Conservation (phyloP, 2,113 vertebrate genomes). For the Leiothrix lutea region DNA sequence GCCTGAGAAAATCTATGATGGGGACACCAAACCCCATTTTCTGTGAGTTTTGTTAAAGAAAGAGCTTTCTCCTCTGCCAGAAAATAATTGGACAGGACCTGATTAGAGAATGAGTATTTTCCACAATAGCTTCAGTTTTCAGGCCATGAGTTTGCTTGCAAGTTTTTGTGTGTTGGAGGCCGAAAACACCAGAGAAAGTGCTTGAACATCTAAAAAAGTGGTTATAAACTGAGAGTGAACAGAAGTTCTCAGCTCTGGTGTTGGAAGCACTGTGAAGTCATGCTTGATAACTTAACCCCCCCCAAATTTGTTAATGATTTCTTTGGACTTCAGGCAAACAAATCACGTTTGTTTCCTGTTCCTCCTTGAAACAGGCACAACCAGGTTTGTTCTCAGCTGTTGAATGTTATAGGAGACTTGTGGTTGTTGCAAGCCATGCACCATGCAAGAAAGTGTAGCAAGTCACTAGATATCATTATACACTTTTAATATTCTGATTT, state of each 20-base stretch:
- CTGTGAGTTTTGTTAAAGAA: neutral
- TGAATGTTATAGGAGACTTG: neutral
- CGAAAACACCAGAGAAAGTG: neutral
- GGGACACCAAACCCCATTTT: neutral
- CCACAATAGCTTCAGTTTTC: neutral
- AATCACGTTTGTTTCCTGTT: neutral
- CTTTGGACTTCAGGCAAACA: neutral
- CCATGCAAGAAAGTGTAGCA: neutral
- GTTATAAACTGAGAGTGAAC: neutral
- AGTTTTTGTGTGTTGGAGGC: neutral
- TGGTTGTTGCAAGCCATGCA: neutral
- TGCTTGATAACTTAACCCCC: fast-evolving
- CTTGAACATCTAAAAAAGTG: neutral
- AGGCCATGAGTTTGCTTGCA: neutral
- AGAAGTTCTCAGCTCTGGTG: neutral
- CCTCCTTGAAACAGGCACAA: neutral
- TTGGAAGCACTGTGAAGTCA: neutral
- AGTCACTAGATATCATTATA: neutral
- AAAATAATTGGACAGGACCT: neutral
- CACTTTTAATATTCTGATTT: neutral
- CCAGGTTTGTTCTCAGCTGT: neutral
- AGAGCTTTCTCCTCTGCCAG: neutral
- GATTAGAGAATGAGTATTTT: neutral
- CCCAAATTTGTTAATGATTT: neutral
- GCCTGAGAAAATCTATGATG: neutral